Evolutionary conservation across 2,797 vertebrate species (phyloP), one percentile per base, ranked within the genome.

Genomic region (Acipenser oxyrinchus): DNA sequence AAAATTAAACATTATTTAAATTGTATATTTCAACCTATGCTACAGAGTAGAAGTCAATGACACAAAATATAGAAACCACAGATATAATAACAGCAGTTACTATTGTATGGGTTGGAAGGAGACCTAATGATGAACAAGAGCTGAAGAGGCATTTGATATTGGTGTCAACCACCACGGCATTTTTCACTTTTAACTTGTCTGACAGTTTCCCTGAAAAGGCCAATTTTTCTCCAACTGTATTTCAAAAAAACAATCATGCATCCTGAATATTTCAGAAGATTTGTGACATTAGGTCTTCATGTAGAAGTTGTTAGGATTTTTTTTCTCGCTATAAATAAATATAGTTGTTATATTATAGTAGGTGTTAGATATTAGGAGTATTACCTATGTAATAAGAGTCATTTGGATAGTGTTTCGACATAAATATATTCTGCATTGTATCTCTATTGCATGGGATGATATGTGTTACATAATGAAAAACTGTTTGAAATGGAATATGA

Each of bases 181-280:
- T 13, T 75, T 72, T 71, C 71, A 70, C 75, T 60, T 70, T 66
- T 71, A 64, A 75, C 72, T 69, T 71, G 49, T 51, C 68, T 66
- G 63, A 68, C 63, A 68, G 51, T 13, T 52, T 68, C 68, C 51
- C 60, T 62, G 59, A 66, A 71, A 71, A 73, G 66, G 65, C 58
- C 68, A 72, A 68, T 52, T 49, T 23, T 66, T 69, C 55, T 37
- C 60, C 11, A 23, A 7, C 10, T 63, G 52, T 51, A 48, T 13
- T 11, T 6, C 6, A 58, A 18, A 65, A 60, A 61, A 49, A 48
- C 6, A 10, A 51, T n/a, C 48, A 63, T 57, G 55, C 52, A 37
- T n/a, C 59, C 18, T 60, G 71, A 70, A 68, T 62, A 60, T 58
- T 65, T 18, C 65, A 67, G 66, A 65, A 53, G 55, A 49, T 37